Evolutionary conservation across 37 sponge, comb jelly and placozoan species (phyloP), one percentile per base, ranked within the genome.

Genomic region (Eunapius fragilis): DNA sequence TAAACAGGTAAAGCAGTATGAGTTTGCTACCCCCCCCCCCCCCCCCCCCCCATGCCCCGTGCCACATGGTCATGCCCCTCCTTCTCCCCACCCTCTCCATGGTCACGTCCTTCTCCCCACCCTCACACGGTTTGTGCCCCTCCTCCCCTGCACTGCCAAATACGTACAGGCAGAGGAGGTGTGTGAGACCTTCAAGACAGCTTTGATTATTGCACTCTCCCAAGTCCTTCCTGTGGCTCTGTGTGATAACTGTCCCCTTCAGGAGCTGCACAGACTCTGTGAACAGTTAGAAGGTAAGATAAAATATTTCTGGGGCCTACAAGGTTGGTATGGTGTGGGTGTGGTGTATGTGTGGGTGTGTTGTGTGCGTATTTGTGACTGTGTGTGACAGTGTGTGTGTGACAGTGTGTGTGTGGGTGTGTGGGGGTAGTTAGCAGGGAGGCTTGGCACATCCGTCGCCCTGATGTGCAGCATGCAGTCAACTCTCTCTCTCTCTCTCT

Each of bases 241-340:
- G 36, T 95, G 96, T 85, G 84, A 81, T 23, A 73, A 76, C 30
- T 95, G 96, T 82, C 96, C 96, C 6, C 82, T 95, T 7, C 74
- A 83, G 49, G 82, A 90, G 68, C 86, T 95, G 25, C 80, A 95
- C 69, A 70, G 26, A 14, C 86, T 95, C 37, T 95, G 94, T 76
- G 75, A 88, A 71, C 70, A 72, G 17, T 68, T 95, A 0, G 94
- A 93, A 77, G 88, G 94, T 90, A 50, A 77, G n/a, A n/a, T n/a
- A n/a, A n/a, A n/a, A n/a, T n/a, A n/a, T n/a, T n/a, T n/a, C n/a
- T n/a, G n/a, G n/a, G n/a, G n/a, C n/a, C n/a, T n/a, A n/a, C n/a
- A n/a, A n/a, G n/a, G 33, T 4, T 73, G 33, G 31, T n/a, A n/a
- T 45, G 47, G 47, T 45, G 47, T 45, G 47, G 4, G 9, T 45